Conservation (phyloP, 2,113 vertebrate genomes). For the Beaufortia kweichowensis region DNA sequence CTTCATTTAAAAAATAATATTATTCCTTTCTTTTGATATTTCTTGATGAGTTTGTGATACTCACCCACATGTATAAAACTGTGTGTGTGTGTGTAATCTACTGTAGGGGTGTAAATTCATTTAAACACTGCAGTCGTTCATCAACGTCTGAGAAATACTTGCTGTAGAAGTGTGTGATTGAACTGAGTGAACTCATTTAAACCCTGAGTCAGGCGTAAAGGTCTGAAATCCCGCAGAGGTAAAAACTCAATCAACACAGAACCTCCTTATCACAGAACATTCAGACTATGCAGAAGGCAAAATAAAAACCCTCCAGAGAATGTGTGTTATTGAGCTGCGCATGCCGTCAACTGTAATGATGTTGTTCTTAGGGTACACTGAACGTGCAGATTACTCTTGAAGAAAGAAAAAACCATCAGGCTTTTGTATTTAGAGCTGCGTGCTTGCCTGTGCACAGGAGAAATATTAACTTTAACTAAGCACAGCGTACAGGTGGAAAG, state of each 20-base stretch:
- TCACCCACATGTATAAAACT: background rate
- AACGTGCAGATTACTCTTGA: conserved; percentile 25
- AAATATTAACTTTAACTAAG: background rate
- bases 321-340: conserved; percentile 32
- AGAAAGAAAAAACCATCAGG: background rate
- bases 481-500: background rate
- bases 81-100: background rate
- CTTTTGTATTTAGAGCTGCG: background rate
- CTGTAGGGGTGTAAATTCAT: conserved; percentile 1
- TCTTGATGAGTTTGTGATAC: background rate
- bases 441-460: background rate
- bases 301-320: conserved; percentile 25
- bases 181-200: conserved; percentile 26
- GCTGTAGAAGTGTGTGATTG: conserved; percentile 18
- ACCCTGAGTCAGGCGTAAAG: conserved; percentile 31
- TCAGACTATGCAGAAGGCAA: conserved; percentile 33
- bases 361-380: conserved; percentile 8
- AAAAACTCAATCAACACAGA: conserved; percentile 50
- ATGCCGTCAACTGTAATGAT: conserved; percentile 27
- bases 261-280: conserved; percentile 7
- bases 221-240: conserved; percentile 33
- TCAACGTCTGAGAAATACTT: conserved; percentile 2
- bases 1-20: too few species aligned
- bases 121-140: conserved; percentile 39
- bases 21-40: background rate